phyloP scores from a whole-genome alignment of 2,888 invertebrate genomes.

The Monoplex corrugatus region DNA sequence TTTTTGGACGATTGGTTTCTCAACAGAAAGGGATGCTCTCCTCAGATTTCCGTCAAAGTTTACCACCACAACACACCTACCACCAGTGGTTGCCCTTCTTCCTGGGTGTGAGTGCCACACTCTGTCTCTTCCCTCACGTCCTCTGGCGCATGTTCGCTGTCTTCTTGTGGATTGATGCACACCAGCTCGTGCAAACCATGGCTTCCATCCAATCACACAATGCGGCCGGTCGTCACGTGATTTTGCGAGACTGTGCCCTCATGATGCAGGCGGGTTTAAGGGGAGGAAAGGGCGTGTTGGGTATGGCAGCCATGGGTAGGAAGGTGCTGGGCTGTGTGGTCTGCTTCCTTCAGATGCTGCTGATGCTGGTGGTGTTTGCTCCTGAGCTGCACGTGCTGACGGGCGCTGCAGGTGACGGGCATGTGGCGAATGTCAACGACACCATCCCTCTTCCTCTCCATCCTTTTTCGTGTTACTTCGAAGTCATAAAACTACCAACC shows the following conservation, averaged over 20 bases:
- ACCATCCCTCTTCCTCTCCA: neutral
- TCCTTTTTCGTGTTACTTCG: neutral
- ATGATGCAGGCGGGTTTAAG: slow-evolving; percentile 2
- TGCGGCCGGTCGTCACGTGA: slow-evolving; percentile 12
- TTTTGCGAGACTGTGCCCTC: slow-evolving; percentile 21
- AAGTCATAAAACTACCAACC: neutral
- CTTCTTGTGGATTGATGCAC: slow-evolving; percentile 15
- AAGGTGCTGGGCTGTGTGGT: neutral
- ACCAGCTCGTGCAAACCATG: neutral
- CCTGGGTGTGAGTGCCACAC: neutral
- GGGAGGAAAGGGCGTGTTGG: slow-evolving; percentile 8
- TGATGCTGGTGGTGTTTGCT: neutral
- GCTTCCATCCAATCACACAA: neutral
- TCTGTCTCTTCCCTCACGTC: slow-evolving; percentile 38
- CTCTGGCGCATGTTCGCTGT: slow-evolving; percentile 27
- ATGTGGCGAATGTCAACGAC: neutral
- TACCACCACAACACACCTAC: slow-evolving; percentile 22
- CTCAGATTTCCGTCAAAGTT: too few species aligned
- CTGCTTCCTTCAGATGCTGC: slow-evolving; percentile 31
- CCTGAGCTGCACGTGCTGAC: neutral
- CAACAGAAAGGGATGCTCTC: too few species aligned
- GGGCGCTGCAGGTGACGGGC: neutral
- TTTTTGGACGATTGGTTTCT: too few species aligned
- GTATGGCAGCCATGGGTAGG: neutral
- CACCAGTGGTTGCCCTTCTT: slow-evolving; percentile 42